These are phyloP conservation scores for Xenentodon cancila DNA, from an alignment of 2,797 vertebrate species.

Conservation along the genomic window DNA sequence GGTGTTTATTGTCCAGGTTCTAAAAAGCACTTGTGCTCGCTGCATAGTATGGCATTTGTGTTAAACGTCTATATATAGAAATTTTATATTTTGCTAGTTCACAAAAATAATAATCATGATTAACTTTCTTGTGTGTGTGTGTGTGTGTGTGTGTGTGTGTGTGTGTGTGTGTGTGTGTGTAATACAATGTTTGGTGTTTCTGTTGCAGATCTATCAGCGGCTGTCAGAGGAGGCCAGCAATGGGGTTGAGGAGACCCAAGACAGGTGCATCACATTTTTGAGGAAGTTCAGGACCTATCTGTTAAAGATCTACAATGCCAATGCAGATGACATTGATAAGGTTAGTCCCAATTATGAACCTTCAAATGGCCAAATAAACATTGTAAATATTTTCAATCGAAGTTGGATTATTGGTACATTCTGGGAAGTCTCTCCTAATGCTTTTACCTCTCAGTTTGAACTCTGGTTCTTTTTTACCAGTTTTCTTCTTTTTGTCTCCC, in stretches of 20 bases:
- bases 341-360: constrained; percentile 66
- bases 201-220: constrained; percentile 90
- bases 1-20: background rate
- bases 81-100: no score
- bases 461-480: background rate
- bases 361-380: background rate
- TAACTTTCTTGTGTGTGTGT: no score
- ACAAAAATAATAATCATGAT: no score
- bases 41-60: no score
- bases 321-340: constrained; percentile 85
- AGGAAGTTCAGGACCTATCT: constrained; percentile 89
- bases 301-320: constrained; percentile 86
- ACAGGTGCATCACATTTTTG: constrained; percentile 86
- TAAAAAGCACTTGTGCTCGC: no score
- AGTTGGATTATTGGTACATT: background rate
- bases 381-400: background rate
- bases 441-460: constrained; percentile 1
- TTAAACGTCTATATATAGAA: no score
- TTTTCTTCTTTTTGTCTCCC: constrained; percentile 37
- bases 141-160: no score
- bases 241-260: constrained; percentile 90
- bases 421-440: background rate
- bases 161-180: no score
- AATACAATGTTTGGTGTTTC: constrained; percentile 8
- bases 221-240: constrained; percentile 92